Base-by-base conservation (phyloP, 23 tunicate genomes). In the Oikopleura dioica region DNA sequence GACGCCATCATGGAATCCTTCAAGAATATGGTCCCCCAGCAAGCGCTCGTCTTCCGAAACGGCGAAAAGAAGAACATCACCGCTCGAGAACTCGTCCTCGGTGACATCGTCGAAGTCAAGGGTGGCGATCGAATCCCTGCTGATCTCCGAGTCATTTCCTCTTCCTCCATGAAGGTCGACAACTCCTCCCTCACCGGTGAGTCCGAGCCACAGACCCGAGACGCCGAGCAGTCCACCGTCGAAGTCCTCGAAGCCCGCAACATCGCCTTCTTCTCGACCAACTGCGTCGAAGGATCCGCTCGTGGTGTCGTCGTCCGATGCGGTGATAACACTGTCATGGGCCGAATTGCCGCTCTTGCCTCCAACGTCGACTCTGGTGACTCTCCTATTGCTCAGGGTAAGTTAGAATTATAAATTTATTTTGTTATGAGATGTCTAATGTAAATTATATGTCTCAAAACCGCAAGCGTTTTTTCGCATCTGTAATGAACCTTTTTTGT, bases 321-420 rank as follows among this genome's bases (percentile, higher is more conserved):
- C 59, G 99, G 99, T 58, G 95, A 94, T 77, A 78, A 94, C 68
- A 94, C 99, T 0, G 99, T 94, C 63, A 94, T 94, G 99, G 99
- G 99, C 12, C 85, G 99, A 33, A 94, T 94, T 44, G 99, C 99
- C 0, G 83, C 99, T 38, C 81, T 94, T 36, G 99, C 99, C 0
- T 86, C 99, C 0, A 94, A 94, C 35, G 79, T 94, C 37, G 99
- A 94, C 58, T 78, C 84, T n/a, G 99, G 99, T 1, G 95, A 94
- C 83, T 83, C 95, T 75, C 99, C 99, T 21, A 94, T 94, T 38
- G 99, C 99, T 23, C 84, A 79, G 1, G 99, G 72, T 63, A 63
- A 63, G 16, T 44, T 44, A 9, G 16, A n/a, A n/a, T n/a, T n/a
- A n/a, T n/a, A n/a, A n/a, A n/a, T n/a, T n/a, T n/a, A n/a, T n/a